A percentile compares a stretch with the other conserved stretches of the same genome.
These are phyloP conservation scores for Meteorus sp. DNA, from an alignment of 1,140 invertebrate genomes.

Conservation along the genomic window DNA sequence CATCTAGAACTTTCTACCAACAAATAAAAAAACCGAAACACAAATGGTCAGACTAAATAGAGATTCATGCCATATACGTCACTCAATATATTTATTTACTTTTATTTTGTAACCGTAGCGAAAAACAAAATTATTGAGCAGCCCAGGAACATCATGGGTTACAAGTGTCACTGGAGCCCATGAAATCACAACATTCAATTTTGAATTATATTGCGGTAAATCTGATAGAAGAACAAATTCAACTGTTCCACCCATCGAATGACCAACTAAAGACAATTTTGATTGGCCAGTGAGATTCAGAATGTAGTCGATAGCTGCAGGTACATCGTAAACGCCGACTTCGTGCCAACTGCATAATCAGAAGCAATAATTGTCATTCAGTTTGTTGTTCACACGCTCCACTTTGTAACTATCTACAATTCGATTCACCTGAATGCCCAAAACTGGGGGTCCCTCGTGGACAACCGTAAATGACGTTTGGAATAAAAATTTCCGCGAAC, in stretches of 20 bases:
- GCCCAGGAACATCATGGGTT: slow-evolving; percentile 40
- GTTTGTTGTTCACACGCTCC: not conserved
- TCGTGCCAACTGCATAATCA: slow-evolving; percentile 59
- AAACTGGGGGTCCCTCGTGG: slow-evolving; percentile 57
- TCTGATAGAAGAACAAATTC: slow-evolving; percentile 55
- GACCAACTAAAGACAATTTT: slow-evolving; percentile 55
- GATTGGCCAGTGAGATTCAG: slow-evolving; percentile 55
- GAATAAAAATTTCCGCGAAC: slow-evolving; percentile 69
- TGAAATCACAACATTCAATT: slow-evolving; percentile 54
- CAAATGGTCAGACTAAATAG: too few species aligned
- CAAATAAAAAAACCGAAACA: not conserved
- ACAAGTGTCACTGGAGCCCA: slow-evolving; percentile 60
- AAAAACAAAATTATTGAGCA: slow-evolving; percentile 35
- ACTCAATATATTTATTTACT: slow-evolving; percentile 29
- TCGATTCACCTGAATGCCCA: slow-evolving; percentile 59
- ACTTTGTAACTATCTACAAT: too few species aligned
- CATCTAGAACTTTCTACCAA: not conserved
- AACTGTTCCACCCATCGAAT: slow-evolving; percentile 53
- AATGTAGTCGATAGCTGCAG: slow-evolving; percentile 63
- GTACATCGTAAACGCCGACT: slow-evolving; percentile 63
- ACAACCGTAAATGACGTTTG: slow-evolving; percentile 56
- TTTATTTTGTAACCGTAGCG: slow-evolving; percentile 45
- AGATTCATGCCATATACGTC: not conserved
- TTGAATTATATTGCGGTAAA: slow-evolving; percentile 56
- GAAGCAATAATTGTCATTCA: not conserved